These are phyloP conservation scores for Sebastolobus altivelis DNA, from an alignment of 2,797 vertebrate genomes.

Conservation along the genomic window DNA sequence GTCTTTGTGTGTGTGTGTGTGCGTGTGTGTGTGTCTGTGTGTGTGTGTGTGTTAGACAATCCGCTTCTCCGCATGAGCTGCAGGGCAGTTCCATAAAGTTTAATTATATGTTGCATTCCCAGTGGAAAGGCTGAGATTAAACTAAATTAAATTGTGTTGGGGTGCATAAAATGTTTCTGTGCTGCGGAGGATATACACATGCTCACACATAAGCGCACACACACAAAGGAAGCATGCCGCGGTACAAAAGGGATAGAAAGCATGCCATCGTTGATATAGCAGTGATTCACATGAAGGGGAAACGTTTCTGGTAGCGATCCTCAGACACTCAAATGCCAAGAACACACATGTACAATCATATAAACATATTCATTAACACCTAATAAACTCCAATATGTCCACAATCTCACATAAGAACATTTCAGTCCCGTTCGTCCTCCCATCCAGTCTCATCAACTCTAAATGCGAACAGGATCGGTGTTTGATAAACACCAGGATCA, in stretches of 20 bases:
- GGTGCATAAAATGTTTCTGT: conserved; percentile 78
- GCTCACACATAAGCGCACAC: conserved; percentile 3
- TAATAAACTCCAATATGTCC: conserved; percentile 2
- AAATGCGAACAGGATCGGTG: conserved; percentile 27
- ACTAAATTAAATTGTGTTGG: conserved; percentile 88
- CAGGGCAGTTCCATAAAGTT: conserved; percentile 84
- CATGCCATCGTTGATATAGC: background rate
- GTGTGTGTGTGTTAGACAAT: conserved; percentile 49
- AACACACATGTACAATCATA: background rate
- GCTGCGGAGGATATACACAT: conserved; percentile 55
- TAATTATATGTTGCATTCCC: conserved; percentile 87
- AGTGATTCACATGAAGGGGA: conserved; percentile 8
- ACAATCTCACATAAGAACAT: background rate
- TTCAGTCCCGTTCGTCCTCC: background rate
- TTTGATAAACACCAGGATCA: conserved; percentile 47
- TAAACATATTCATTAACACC: conserved; percentile 7
- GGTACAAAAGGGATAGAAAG: conserved; percentile 11
- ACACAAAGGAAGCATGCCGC: conserved; percentile 23
- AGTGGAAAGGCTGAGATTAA: conserved; percentile 85
- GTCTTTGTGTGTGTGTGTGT: conserved; percentile 50
- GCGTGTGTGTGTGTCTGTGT: background rate
- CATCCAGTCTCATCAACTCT: background rate
- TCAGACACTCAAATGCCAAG: background rate
- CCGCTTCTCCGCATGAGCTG: conserved; percentile 76
- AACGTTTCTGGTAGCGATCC: conserved; percentile 6